Evolutionary conservation across 2,113 vertebrate genomes (phyloP), one percentile per base, ranked within the genome.

Genomic region (Uria aalge): DNA sequence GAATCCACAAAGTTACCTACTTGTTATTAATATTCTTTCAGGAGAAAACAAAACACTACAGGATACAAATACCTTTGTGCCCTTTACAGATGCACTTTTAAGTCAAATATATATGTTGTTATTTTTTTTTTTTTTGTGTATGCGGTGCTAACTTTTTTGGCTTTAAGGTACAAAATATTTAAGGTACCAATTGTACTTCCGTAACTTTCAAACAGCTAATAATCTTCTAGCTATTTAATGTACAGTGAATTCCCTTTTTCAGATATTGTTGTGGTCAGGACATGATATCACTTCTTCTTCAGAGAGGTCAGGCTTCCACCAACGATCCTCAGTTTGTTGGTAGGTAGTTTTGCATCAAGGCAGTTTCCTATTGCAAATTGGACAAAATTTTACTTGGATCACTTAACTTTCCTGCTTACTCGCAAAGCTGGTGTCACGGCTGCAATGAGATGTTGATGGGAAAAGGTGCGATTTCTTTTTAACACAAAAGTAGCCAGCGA

Each of bases 351-450:
- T 43, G 5, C 38, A 56, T 15, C 50, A 69, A n/a, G 48, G 22
- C 12, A 77, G 22, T 15, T 69, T 94, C 77, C 60, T 71, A 6
- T 4, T 50, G 32, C 22, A 82, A 79, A 89, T 60, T 34, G 40
- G 50, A 41, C 22, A 45, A 68, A 72, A 55, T 91, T 97, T 88
- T 67, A 66, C 23, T 73, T 27, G 34, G 24, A 72, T 78, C 19
- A 50, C 21, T 74, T 75, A 85, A 86, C 62, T 93, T 91, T 76
- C 69, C 74, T 94, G 86, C 77, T 94, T 83, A 74, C 81, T 93
- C 1, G 2, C 41, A 85, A 62, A 87, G 56, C 4, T 53, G 24
- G n/a, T 76, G 73, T 38, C 86, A 89, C 36, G 69, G 32, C 45
- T 92, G 21, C 76, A 92, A 94, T 26, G 59, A 87, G 78, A 63